These are phyloP conservation scores for Aphaenogaster ashmeadi DNA, from an alignment of 1,140 invertebrate genomes.

Conservation along the genomic window DNA sequence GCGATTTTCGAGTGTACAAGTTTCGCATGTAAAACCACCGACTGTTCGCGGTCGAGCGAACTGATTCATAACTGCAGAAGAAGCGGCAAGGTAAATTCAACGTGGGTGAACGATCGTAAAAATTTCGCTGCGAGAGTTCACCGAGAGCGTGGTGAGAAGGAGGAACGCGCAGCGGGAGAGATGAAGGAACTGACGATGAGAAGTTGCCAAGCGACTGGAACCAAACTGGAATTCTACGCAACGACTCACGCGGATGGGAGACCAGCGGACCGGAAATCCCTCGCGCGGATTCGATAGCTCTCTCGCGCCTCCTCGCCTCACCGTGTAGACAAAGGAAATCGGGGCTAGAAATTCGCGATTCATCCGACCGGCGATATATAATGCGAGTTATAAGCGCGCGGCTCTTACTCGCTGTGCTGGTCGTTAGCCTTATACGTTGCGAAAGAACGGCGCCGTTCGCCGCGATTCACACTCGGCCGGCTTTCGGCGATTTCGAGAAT, in stretches of 20 bases:
- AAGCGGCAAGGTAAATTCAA: slow-evolving; percentile 21
- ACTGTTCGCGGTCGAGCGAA: neutral
- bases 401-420: slow-evolving; percentile 17
- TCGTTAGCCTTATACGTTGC: slow-evolving; percentile 54
- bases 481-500: slow-evolving; percentile 70
- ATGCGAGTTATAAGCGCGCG: slow-evolving; percentile 40
- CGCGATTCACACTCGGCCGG: slow-evolving; percentile 64
- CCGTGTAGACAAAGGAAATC: slow-evolving; percentile 72
- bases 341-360: slow-evolving; percentile 70
- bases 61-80: neutral
- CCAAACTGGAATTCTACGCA: slow-evolving; percentile 76
- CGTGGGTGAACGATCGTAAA: slow-evolving; percentile 40
- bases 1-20: neutral
- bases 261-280: slow-evolving; percentile 77
- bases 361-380: slow-evolving; percentile 60
- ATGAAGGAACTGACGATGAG: slow-evolving; percentile 33
- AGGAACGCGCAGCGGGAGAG: neutral
- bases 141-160: neutral
- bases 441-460: slow-evolving; percentile 41
- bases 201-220: slow-evolving; percentile 75
- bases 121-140: slow-evolving; percentile 35
- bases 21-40: neutral
- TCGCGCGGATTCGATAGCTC: slow-evolving; percentile 72
- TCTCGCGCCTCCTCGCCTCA: slow-evolving; percentile 38
- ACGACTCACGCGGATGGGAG: slow-evolving; percentile 69